Conservation (phyloP, 2,888 invertebrate genomes). For the Polymixis lichenea region DNA sequence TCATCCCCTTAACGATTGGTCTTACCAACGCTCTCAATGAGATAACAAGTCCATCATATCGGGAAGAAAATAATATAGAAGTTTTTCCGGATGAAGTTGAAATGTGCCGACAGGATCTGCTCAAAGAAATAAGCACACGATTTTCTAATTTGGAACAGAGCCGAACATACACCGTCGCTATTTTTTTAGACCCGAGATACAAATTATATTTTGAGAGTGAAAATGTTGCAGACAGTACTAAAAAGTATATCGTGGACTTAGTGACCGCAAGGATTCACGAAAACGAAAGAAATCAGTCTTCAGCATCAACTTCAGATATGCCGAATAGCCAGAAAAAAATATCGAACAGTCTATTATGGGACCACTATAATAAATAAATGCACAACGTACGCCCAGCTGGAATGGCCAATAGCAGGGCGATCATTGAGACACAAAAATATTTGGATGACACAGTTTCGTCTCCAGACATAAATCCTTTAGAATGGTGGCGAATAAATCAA, state of each 20-base stretch:
- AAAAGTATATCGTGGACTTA: background rate
- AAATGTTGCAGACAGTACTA: slow-evolving; percentile 22
- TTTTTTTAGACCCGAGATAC: slow-evolving; percentile 36
- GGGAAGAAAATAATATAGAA: background rate
- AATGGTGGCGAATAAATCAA: too few relatives aligned
- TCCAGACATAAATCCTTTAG: too few relatives aligned
- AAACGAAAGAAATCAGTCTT: too few relatives aligned
- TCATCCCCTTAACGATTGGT: slow-evolving; percentile 27
- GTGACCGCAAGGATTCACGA: too few relatives aligned
- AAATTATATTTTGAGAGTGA: slow-evolving; percentile 39
- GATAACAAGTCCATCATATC: background rate
- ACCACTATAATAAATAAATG: too few relatives aligned
- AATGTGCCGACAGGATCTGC: background rate
- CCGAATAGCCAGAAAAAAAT: too few relatives aligned
- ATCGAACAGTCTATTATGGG: too few relatives aligned
- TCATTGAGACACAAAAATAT: too few relatives aligned
- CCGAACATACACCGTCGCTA: slow-evolving; percentile 5
- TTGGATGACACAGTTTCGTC: too few relatives aligned
- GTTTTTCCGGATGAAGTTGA: background rate
- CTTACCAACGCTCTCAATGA: slow-evolving; percentile 23
- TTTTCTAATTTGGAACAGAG: slow-evolving; percentile 29
- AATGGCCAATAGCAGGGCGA: too few relatives aligned
- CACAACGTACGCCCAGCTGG: too few relatives aligned
- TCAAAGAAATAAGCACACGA: background rate
- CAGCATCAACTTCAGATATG: too few relatives aligned